phyloP scores from a whole-genome alignment of 64 coral and sea anemone genomes.

The Platygyra sinensis region DNA sequence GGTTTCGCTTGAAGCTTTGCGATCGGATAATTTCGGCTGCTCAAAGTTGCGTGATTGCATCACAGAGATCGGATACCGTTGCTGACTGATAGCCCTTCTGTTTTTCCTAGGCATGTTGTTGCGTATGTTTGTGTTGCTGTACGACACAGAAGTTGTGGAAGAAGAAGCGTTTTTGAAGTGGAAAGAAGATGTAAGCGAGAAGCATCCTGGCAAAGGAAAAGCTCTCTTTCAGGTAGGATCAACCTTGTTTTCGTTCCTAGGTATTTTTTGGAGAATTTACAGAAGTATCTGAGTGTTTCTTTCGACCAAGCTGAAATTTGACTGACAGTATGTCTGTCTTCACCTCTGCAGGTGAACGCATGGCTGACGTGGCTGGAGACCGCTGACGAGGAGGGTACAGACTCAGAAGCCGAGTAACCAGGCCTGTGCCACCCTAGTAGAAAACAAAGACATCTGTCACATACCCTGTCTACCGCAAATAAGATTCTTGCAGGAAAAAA shows the following conservation, averaged over 20 bases:
- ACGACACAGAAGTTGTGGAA: conserved; percentile 93
- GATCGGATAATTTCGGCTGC: too few relatives aligned
- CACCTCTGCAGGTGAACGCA: conserved; percentile 72
- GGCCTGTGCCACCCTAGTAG: neutral
- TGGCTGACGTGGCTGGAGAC: conserved; percentile 99
- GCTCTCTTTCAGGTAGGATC: conserved; percentile 87
- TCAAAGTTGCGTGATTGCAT: neutral
- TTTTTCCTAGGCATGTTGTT: conserved; percentile 73
- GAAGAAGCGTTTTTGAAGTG: conserved; percentile 97
- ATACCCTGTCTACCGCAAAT: neutral
- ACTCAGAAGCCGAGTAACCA: conserved; percentile 94
- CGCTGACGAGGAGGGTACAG: conserved; percentile 96
- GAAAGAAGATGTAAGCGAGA: conserved; percentile 98
- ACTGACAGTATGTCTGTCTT: too few relatives aligned
- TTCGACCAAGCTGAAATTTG: too few relatives aligned
- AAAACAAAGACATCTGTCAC: neutral
- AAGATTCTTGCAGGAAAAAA: neutral
- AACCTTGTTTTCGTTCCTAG: neutral
- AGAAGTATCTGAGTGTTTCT: too few relatives aligned
- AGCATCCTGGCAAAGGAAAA: conserved; percentile 95
- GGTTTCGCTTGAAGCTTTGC: too few relatives aligned
- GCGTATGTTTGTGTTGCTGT: conserved; percentile 96
- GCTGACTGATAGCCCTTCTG: neutral
- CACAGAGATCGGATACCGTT: neutral
- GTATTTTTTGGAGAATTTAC: too few relatives aligned